Percentiles rank a stretch among this genome's conserved stretches.
Evolutionary conservation across 2,888 invertebrate species (phyloP).

Genomic region (Marronus borbonicus): DNA sequence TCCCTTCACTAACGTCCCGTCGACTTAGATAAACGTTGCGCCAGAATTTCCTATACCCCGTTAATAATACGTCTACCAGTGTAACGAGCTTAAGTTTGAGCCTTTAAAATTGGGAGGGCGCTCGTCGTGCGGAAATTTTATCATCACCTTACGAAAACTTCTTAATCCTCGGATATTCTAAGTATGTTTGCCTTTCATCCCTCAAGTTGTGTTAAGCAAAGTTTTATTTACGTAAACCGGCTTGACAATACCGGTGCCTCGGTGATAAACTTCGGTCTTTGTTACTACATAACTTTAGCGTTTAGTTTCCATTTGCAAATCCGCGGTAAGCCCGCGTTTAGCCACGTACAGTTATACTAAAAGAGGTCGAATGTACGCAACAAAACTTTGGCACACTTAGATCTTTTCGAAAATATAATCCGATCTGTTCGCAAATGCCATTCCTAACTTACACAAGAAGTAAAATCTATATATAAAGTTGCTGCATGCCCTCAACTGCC

Average conservation of each 20-base stretch:
- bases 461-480: no score
- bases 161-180: constrained; percentile 39
- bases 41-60: neutral
- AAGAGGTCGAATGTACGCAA: neutral
- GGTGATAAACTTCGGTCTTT: constrained; percentile 39
- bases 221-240: constrained; percentile 44
- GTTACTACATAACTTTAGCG: constrained; percentile 38
- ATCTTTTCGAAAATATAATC: no score
- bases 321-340: constrained; percentile 4
- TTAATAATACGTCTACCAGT: constrained; percentile 7
- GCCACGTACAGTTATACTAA: neutral
- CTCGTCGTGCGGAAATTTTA: constrained; percentile 32
- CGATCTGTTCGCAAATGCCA: no score
- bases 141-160: constrained; percentile 40
- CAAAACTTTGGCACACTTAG: neutral
- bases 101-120: constrained; percentile 1
- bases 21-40: neutral
- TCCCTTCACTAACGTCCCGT: neutral
- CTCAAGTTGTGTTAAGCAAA: constrained; percentile 33
- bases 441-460: no score
- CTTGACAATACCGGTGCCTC: constrained; percentile 34
- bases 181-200: constrained; percentile 40
- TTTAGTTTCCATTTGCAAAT: constrained; percentile 30
- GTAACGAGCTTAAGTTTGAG: constrained; percentile 1
- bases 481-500: no score